These are phyloP conservation scores for Xylophagus ater DNA, from an alignment of 2,888 invertebrate genomes.

Conservation along the genomic window DNA sequence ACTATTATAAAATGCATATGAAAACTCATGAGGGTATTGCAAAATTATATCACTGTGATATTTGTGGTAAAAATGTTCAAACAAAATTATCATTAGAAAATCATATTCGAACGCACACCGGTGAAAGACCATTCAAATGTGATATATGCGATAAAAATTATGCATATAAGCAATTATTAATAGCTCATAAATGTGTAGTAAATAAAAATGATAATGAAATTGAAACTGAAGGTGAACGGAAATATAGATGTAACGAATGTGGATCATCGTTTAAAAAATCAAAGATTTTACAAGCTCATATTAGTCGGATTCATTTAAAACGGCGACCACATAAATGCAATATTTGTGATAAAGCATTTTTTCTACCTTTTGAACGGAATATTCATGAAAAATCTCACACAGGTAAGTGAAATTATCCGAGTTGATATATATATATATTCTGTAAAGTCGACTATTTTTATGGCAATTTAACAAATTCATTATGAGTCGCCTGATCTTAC, in stretches of 20 bases:
- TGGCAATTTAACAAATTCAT: too few relatives aligned
- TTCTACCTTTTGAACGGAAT: conserved; percentile 16
- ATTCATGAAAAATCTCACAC: conserved; percentile 17
- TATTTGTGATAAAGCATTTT: conserved; percentile 15
- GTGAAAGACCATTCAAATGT: too few relatives aligned
- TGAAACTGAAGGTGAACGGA: conserved; percentile 13
- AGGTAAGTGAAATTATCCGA: conserved; percentile 1
- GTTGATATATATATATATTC: neutral
- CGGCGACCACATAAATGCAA: conserved; percentile 16
- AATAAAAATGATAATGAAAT: too few relatives aligned
- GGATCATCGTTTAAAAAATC: conserved; percentile 17
- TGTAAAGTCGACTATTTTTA: conserved; percentile 1
- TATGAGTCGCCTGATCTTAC: too few relatives aligned
- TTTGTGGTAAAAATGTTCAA: conserved; percentile 18
- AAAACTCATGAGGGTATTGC: conserved; percentile 14
- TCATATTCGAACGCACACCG: conserved; percentile 18
- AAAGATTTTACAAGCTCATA: conserved; percentile 15
- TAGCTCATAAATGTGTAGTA: too few relatives aligned
- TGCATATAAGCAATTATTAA: too few relatives aligned
- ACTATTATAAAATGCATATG: conserved; percentile 17
- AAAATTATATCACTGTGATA: conserved; percentile 17
- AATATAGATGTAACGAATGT: conserved; percentile 15
- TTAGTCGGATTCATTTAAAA: conserved; percentile 17
- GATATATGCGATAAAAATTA: too few relatives aligned
- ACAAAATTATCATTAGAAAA: conserved; percentile 16